Conservation (phyloP, 2,888 invertebrate genomes). For the Lagria hirta region DNA sequence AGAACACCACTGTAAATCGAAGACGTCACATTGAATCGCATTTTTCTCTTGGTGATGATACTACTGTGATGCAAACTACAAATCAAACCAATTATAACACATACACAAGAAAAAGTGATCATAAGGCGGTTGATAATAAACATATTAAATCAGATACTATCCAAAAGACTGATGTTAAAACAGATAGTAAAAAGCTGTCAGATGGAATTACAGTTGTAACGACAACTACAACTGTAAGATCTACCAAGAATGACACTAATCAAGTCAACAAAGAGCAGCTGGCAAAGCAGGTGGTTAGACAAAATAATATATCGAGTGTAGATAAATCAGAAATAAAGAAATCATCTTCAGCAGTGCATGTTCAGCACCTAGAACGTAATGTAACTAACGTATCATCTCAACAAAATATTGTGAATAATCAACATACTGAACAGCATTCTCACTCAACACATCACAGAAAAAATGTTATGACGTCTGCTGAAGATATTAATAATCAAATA, state of each 20-base stretch:
- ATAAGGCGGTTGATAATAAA: conserved; percentile 34
- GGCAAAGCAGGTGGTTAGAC: conserved; percentile 21
- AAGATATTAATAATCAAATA: conserved; percentile 75
- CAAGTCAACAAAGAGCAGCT: conserved; percentile 24
- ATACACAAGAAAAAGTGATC: conserved; percentile 43
- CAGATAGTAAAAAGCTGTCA: conserved; percentile 53
- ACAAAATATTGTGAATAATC: conserved; percentile 31
- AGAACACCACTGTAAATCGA: conserved; percentile 54
- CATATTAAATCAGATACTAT: conserved; percentile 30
- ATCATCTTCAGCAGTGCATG: conserved; percentile 48
- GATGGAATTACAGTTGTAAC: conserved; percentile 60
- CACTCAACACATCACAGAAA: conserved; percentile 63
- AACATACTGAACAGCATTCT: conserved; percentile 24
- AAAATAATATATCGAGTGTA: too few relatives aligned
- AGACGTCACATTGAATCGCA: conserved; percentile 69
- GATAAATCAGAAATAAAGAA: conserved; percentile 48
- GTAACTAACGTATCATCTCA: conserved; percentile 37
- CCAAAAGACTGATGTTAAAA: conserved; percentile 37
- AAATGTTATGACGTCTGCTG: conserved; percentile 72
- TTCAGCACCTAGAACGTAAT: conserved; percentile 44
- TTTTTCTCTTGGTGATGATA: conserved; percentile 63
- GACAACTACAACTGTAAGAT: conserved; percentile 49
- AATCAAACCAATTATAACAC: conserved; percentile 61
- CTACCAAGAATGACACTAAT: conserved; percentile 32
- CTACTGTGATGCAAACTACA: conserved; percentile 58